Evolutionary conservation across 2,888 invertebrate genomes (phyloP).

Genomic region (Sinohyriopsis cumingii): DNA sequence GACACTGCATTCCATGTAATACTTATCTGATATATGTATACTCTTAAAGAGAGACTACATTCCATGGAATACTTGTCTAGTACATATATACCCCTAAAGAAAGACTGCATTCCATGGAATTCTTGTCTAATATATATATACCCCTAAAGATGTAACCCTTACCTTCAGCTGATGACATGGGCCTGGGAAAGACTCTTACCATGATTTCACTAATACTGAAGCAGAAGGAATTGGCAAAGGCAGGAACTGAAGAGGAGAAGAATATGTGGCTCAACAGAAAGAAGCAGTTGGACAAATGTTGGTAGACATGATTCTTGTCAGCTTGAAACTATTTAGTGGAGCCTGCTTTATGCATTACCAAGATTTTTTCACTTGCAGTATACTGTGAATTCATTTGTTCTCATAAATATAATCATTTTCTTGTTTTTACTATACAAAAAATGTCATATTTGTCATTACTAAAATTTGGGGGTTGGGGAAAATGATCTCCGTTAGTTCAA

Average conservation of each 20-base stretch:
- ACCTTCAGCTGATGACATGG: constrained; percentile 74
- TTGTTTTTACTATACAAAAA: no score
- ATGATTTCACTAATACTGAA: constrained; percentile 73
- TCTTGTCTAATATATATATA: not conserved
- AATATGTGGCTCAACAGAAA: constrained; percentile 52
- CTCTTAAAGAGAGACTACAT: no score
- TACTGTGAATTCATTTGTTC: not conserved
- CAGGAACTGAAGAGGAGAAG: constrained; percentile 39
- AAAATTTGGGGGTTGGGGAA: no score
- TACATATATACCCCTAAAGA: no score
- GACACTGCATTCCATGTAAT: no score
- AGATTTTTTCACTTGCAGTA: not conserved
- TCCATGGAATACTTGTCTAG: no score
- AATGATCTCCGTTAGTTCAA: no score
- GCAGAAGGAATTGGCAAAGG: constrained; percentile 56
- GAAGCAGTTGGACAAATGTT: constrained; percentile 58
- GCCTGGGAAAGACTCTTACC: constrained; percentile 74
- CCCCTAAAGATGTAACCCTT: not conserved
- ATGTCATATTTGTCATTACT: no score
- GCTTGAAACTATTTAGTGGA: no score
- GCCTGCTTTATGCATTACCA: not conserved
- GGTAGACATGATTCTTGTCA: constrained; percentile 5
- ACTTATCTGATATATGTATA: no score
- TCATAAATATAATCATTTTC: no score
- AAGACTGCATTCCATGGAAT: no score